Evolutionary conservation across 2,797 vertebrate genomes (phyloP).

Genomic region (Antennarius maculatus): DNA sequence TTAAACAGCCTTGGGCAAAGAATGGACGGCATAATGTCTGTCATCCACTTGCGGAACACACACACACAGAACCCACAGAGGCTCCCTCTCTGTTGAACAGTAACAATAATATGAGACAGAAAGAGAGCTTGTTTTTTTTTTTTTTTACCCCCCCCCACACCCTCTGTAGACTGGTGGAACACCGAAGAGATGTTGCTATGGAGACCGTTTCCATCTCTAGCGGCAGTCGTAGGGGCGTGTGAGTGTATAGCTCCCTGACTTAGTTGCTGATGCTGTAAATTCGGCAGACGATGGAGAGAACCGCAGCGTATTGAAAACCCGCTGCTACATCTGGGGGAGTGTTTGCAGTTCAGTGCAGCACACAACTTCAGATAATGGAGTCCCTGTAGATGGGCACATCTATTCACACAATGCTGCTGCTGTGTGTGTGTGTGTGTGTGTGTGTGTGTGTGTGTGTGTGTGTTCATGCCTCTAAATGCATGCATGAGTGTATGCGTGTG

Average conservation of each 20-base stretch:
- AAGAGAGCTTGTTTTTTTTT: constrained; percentile 63
- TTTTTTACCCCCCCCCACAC: constrained; percentile 63
- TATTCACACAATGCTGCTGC: constrained; percentile 27
- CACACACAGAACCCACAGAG: constrained; percentile 26
- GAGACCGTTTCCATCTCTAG: constrained; percentile 89
- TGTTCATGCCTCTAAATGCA: too few species aligned
- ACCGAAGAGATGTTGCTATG: constrained; percentile 93
- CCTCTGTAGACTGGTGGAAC: constrained; percentile 81
- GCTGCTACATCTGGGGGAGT: constrained; percentile 54
- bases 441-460: too few species aligned
- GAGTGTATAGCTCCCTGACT: constrained; percentile 69
- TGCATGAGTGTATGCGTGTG: constrained; percentile 11
- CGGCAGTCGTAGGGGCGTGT: constrained; percentile 58
- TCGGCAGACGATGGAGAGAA: constrained; percentile 66
- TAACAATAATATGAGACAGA: constrained; percentile 63
- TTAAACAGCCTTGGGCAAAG: constrained; percentile 54
- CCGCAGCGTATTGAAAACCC: constrained; percentile 73
- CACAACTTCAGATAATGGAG: constrained; percentile 66
- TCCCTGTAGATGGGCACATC: constrained; percentile 41
- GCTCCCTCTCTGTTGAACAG: constrained; percentile 46
- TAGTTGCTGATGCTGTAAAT: constrained; percentile 78
- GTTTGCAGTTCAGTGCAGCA: constrained; percentile 55
- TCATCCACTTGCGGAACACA: constrained; percentile 8
- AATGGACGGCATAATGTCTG: constrained; percentile 45
- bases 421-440: too few species aligned